Base-by-base conservation (phyloP, 2,797 vertebrate species). In the Coregonus ussuriensis region DNA sequence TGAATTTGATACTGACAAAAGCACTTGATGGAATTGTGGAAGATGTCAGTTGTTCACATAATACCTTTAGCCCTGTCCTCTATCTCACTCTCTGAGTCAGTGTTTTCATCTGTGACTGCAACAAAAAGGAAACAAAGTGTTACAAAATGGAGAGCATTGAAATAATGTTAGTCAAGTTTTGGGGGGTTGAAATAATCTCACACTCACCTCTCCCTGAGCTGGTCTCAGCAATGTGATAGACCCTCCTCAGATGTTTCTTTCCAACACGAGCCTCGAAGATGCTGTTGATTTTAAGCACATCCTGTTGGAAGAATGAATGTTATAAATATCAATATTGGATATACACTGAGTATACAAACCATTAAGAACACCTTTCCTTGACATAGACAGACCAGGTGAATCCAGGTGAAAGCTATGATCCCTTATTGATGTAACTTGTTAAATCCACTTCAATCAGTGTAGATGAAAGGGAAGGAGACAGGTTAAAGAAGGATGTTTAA, bases 21-120 rank as follows among this genome's bases (percentile, higher is more conserved):
- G 16, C 14, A 4, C n/a, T 35, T 69, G 68, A n/a, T 37, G 33
- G n/a, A 31, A 6, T 14, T 5, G n/a, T 18, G 21, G 2, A 25
- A 52, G 13, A 51, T 53, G 21, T 51, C 21, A 68, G 16, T 13
- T 68, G 6, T 18, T 51, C 16, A 41, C 1, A 6, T 35, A 5
- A 21, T 29, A 71, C 70, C 70, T 71, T 52, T 71, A 5, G 18
- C 47, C 25, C 70, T 25, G n/a, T 71, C 70, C 6, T 71, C 70
- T 11, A 21, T n/a, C 14, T 71, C 70, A 51, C 70, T 71, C 47
- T 71, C 70, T 25, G 70, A 52, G 70, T 71, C 70, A 29, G 41
- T 71, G 21, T 71, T 71, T 7, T 71, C 70, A 29, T 71, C 70
- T 51, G 70, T 71, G 47, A 71, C 70, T 71, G 70, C 16, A 52